Evolutionary conservation across 2,113 vertebrate genomes (phyloP).

Genomic region (Nibea coibor): DNA sequence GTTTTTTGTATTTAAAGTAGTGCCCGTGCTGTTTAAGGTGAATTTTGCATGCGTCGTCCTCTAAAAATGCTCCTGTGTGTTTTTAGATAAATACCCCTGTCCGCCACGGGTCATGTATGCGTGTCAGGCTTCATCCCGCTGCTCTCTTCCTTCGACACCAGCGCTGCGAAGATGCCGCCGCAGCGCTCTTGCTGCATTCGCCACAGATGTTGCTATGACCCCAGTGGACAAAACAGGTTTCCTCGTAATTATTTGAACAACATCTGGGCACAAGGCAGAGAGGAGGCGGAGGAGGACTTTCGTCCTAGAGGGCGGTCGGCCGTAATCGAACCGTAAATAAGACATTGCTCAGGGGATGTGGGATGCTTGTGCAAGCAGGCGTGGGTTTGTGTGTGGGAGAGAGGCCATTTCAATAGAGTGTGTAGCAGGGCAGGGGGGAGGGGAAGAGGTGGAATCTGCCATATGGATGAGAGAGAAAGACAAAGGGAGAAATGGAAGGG

Average conservation of each 20-base stretch:
- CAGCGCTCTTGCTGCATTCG: conserved; percentile 37
- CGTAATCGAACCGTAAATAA: conserved; percentile 80
- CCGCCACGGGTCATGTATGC: conserved; percentile 16
- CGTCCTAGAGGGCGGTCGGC: conserved; percentile 62
- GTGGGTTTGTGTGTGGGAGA: conserved; percentile 71
- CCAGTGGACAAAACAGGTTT: conserved; percentile 60
- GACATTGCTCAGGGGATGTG: conserved; percentile 66
- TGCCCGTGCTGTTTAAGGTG: conserved; percentile 13
- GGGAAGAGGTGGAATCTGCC: conserved; percentile 72
- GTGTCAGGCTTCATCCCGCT: conserved; percentile 26
- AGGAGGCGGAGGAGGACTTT: conserved; percentile 42
- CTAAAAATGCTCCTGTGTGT: conserved; percentile 29
- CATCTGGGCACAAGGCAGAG: conserved; percentile 71
- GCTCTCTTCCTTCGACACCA: conserved; percentile 18
- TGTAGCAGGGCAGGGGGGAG: conserved; percentile 65
- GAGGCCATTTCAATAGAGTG: conserved; percentile 71
- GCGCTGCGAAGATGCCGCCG: not conserved
- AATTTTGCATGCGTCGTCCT: conserved; percentile 21
- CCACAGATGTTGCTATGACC: conserved; percentile 66
- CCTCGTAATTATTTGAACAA: conserved; percentile 68
- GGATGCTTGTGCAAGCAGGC: conserved; percentile 73
- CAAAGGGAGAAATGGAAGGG: conserved; percentile 61
- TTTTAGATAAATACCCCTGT: conserved; percentile 25
- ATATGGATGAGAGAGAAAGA: conserved; percentile 73
- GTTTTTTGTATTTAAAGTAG: conserved; percentile 20